These are phyloP conservation scores for Macaria notata DNA, from an alignment of 2,888 invertebrate species.

Conservation along the genomic window DNA sequence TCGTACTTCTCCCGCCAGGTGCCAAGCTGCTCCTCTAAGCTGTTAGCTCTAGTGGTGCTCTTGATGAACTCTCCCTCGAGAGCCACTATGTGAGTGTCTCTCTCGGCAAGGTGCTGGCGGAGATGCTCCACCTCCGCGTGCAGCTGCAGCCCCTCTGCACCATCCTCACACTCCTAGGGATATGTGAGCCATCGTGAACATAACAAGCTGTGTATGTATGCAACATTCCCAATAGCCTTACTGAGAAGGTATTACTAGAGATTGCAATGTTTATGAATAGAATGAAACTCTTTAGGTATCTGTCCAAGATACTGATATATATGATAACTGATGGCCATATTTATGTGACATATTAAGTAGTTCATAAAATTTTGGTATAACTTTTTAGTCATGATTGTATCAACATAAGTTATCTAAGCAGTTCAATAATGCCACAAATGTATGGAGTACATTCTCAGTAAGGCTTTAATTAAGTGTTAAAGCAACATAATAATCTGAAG, in stretches of 20 bases:
- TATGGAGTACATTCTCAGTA: no score
- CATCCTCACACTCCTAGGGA: conserved; percentile 71
- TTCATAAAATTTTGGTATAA: no score
- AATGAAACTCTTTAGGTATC: no score
- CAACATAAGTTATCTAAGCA: no score
- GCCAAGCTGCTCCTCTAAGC: conserved; percentile 90
- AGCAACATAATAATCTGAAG: conserved; percentile 14
- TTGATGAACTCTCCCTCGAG: conserved; percentile 94
- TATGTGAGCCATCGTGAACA: conserved; percentile 58
- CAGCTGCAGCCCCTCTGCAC: conserved; percentile 83
- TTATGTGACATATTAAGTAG: no score
- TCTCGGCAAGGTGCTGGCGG: conserved; percentile 90
- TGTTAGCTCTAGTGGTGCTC: conserved; percentile 89
- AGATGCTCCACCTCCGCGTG: conserved; percentile 94
- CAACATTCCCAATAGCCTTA: no score
- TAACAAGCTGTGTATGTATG: conserved; percentile 49
- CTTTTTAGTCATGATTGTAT: no score
- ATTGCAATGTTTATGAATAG: no score
- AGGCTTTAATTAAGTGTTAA: conserved; percentile 4
- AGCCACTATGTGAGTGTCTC: conserved; percentile 91
- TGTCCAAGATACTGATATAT: no score
- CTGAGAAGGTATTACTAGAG: no score
- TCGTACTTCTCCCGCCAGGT: conserved; percentile 97
- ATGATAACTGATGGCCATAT: no score
- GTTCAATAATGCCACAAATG: no score